Base-by-base conservation (phyloP, 2,113 vertebrate genomes). In the Talpa occidentalis region DNA sequence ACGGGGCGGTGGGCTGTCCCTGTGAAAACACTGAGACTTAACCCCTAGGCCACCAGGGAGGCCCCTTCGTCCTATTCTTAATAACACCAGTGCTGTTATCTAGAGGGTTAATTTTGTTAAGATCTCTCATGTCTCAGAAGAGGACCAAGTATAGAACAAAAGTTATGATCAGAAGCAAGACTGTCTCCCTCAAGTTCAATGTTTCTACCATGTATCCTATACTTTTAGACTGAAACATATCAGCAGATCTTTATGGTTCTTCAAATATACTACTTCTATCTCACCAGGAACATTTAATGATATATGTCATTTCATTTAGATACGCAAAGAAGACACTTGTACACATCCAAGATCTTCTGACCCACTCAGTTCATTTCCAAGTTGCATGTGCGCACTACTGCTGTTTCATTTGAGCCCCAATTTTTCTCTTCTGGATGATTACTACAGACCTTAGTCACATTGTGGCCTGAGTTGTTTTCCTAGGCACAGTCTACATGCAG, bases 171-270 rank as follows among this genome's bases (percentile, higher is more conserved):
- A 80, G 24, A 79, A 86, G 22, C n/a, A 52, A 78, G 40, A 17
- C 10, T 86, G 88, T 74, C 62, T 91, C 52, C 37, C 32, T 83
- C 44, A 54, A 44, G 10, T 62, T 90, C 37, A 66, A 22, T 81
- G 74, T 6, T 9, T 91, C 52, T 28, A 70, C 6, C 19, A 30
- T 16, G 3, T 21, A 52, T 52, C 54, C 40, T 54, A 60, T 10
- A 84, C 28, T 88, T 0, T 2, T n/a, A 80, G 35, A 16, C 82
- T 69, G 40, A 72, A 83, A 49, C 28, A 54, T 2, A 30, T 62
- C 47, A 72, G 17, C 19, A 78, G 49, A 91, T 88, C n/a, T 94
- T 80, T n/a, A 28, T 66, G 24, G 17, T 76, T 91, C 15, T 92
- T 84, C 40, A 94, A 78, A 42, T 21, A 15, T 70, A 14, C 44